Evolutionary conservation across 1,140 invertebrate species (phyloP).

Genomic region (Procambarus virginalis): DNA sequence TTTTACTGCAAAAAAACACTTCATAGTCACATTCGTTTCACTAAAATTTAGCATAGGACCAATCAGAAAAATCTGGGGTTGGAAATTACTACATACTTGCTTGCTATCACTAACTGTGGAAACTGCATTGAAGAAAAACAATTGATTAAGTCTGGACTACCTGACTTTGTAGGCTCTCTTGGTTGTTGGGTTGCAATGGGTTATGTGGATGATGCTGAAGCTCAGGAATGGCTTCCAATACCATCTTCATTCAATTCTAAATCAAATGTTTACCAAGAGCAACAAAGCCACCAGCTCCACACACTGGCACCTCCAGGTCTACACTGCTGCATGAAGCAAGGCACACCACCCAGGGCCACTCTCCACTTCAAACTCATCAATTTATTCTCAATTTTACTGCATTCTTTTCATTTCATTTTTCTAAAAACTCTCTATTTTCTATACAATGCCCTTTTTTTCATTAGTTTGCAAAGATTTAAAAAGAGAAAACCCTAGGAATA

Average conservation of each 20-base stretch:
- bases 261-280: not conserved
- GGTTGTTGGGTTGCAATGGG: not conserved
- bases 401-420: not conserved
- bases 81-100: no score
- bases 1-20: no score
- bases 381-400: not conserved
- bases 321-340: not conserved
- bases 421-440: not conserved
- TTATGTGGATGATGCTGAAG: not conserved
- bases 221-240: not conserved
- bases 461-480: not conserved
- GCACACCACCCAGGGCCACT: not conserved
- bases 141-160: not conserved
- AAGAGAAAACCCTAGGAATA: no score
- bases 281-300: not conserved
- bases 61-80: no score
- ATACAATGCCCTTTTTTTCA: not conserved
- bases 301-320: not conserved
- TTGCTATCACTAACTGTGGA: no score
- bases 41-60: no score
- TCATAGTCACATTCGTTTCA: no score
- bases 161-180: not conserved
- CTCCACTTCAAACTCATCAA: not conserved
- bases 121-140: no score
- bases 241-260: slow-evolving; percentile 1